Percentiles rank a stretch among this genome's conserved stretches.
phyloP scores from a whole-genome alignment of 64 coral and sea anemone species.

The Stichodactyla mertensii region DNA sequence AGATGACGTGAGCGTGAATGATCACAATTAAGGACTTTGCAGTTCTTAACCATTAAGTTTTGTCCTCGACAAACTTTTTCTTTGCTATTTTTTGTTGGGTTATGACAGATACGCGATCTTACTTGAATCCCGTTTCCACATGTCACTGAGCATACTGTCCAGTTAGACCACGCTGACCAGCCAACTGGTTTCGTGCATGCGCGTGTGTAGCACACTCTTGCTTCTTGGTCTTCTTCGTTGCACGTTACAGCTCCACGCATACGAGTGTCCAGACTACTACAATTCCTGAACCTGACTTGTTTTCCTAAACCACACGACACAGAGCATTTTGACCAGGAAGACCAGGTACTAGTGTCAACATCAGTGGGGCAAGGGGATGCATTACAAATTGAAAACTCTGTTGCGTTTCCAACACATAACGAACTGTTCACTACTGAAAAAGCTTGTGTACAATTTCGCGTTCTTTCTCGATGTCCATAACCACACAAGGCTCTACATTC shows the following conservation, averaged over 20 bases:
- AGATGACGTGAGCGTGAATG: conserved; percentile 23
- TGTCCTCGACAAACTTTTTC: conserved; percentile 44
- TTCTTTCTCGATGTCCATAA: conserved; percentile 21
- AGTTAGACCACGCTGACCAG: conserved; percentile 74
- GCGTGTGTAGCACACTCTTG: conserved; percentile 10
- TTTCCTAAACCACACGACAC: conserved; percentile 60
- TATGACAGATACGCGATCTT: conserved; percentile 49
- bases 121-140: conserved; percentile 70
- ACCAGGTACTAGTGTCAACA: conserved; percentile 39
- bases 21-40: conserved; percentile 12
- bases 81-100: conserved; percentile 21
- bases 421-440: background rate
- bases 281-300: conserved; percentile 49
- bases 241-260: conserved; percentile 22
- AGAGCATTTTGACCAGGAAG: conserved; percentile 55
- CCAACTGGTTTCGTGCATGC: background rate
- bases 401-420: conserved; percentile 26
- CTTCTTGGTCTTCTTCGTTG: conserved; percentile 23
- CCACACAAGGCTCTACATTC: conserved; percentile 54
- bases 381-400: conserved; percentile 53
- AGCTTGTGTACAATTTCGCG: conserved; percentile 27
- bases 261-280: conserved; percentile 26
- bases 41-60: conserved; percentile 50
- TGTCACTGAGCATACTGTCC: conserved; percentile 59
- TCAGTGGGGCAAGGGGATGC: conserved; percentile 32